Base-by-base conservation (phyloP, 2,888 invertebrate species). In the Ornithoptera alexandrae region DNA sequence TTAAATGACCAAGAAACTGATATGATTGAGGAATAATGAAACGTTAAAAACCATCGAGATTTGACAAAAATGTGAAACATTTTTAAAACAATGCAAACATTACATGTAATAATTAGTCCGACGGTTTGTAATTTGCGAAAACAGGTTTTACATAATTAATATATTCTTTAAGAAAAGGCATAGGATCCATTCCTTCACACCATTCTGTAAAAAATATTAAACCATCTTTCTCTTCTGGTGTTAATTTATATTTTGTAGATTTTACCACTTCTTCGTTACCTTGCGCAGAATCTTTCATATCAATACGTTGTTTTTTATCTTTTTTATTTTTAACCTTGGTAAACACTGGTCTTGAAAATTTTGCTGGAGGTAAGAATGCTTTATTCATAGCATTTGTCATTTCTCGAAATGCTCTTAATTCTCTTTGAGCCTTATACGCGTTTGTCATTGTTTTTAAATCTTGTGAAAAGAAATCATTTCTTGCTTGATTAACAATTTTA, bases 371-470 rank as follows among this genome's bases (percentile, higher is more conserved):
- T 72, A 87, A 80, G 74, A 92, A 92, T 12, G 92, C 92, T 77
- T 87, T 92, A 73, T 90, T 89, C 86, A 92, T 87, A 57, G 90
- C 88, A 72, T 84, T 87, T 60, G 90, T 90, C 91, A 93, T 88
- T 77, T 90, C 90, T 71, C 81, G 82, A 73, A 92, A 92, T 42
- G 87, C 83, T 75, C 83, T 83, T 59, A 92, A 74, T 77, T 90
- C 91, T 73, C 91, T 83, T 72, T 91, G 81, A 53, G 92, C 92
- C 72, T 81, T 82, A 71, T 85, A 86, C 17, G 92, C 92, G 77
- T 89, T 87, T 63, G 67, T 83, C 89, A 92, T 90, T 79, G 87
- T 87, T 73, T 84, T 89, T 70, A 91, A 82, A 79, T 92, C 92
- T 75, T 91, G 88, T 63, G 87, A 81, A 73, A 91, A 92, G 77